phyloP scores from a whole-genome alignment of 2,113 vertebrate genomes.

The Bubo scandiacus region DNA sequence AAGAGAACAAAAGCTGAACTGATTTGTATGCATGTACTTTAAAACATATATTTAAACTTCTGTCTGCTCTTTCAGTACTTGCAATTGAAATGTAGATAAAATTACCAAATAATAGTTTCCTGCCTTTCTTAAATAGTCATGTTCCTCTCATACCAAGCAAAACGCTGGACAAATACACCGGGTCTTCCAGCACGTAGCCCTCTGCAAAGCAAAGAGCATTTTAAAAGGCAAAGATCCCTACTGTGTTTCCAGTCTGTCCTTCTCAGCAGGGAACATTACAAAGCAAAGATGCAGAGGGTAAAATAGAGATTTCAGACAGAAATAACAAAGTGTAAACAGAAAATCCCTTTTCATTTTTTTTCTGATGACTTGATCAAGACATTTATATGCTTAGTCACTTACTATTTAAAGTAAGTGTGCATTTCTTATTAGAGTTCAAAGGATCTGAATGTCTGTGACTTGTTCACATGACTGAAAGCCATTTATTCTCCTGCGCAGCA shows the following conservation, averaged over 20 bases:
- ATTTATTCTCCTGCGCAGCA: background rate
- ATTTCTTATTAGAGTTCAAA: conserved; percentile 44
- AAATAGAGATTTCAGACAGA: conserved; percentile 40
- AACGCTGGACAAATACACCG: background rate
- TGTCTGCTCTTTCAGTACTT: background rate
- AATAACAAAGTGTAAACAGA: conserved; percentile 31
- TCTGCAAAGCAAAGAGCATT: conserved; percentile 37
- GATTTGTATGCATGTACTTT: background rate
- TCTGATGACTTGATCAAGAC: background rate
- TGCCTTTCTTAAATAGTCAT: conserved; percentile 3
- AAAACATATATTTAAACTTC: conserved; percentile 9
- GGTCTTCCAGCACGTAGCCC: background rate
- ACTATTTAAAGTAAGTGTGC: conserved; percentile 25
- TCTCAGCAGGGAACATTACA: conserved; percentile 32
- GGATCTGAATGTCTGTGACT: background rate
- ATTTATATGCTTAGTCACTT: conserved; percentile 27
- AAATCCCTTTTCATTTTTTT: background rate
- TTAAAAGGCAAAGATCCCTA: conserved; percentile 31
- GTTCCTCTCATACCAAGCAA: background rate
- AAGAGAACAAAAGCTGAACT: background rate
- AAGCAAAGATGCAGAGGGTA: background rate
- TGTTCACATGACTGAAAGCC: conserved; percentile 33
- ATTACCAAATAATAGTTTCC: background rate
- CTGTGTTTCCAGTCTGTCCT: conserved; percentile 37
- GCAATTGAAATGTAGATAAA: background rate